These are phyloP conservation scores for Drosophila neoperkinsi DNA, from an alignment of 2,888 invertebrate genomes.

Conservation along the genomic window DNA sequence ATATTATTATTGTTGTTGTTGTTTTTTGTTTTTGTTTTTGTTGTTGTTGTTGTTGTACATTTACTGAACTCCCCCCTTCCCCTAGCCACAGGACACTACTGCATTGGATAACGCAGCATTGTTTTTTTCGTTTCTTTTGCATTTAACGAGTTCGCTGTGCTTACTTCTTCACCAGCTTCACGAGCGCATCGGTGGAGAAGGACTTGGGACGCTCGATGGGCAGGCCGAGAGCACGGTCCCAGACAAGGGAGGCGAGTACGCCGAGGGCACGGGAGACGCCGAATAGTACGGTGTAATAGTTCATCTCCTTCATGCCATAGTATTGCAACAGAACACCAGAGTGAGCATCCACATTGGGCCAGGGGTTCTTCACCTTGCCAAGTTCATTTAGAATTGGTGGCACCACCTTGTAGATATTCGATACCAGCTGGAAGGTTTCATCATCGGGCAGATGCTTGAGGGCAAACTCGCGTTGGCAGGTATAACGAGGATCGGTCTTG, in stretches of 20 bases:
- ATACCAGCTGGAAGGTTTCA: constrained; percentile 91
- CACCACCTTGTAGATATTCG: constrained; percentile 92
- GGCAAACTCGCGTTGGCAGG: constrained; percentile 94
- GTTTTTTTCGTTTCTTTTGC: constrained; percentile 8
- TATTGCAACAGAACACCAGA: constrained; percentile 93
- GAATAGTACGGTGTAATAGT: constrained; percentile 95
- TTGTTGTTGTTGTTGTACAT: constrained; percentile 35
- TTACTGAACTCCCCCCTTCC: constrained; percentile 33
- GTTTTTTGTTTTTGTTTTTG: background rate
- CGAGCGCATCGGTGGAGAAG: constrained; percentile 88
- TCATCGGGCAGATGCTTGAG: constrained; percentile 94
- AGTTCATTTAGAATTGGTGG: constrained; percentile 92
- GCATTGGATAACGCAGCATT: constrained; percentile 24
- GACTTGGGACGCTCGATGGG: constrained; percentile 95
- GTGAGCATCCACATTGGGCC: constrained; percentile 97
- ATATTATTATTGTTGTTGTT: constrained; percentile 8
- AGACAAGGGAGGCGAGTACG: constrained; percentile 91
- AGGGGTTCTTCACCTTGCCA: constrained; percentile 96
- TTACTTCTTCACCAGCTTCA: constrained; percentile 84
- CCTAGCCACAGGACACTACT: constrained; percentile 14
- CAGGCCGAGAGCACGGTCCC: constrained; percentile 93
- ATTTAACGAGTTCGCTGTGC: constrained; percentile 6
- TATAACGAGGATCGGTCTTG: constrained; percentile 93
- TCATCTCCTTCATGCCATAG: constrained; percentile 95
- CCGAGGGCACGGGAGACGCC: constrained; percentile 95